phyloP scores from a whole-genome alignment of 1,140 invertebrate species.

The Drosophila nikananu region DNA sequence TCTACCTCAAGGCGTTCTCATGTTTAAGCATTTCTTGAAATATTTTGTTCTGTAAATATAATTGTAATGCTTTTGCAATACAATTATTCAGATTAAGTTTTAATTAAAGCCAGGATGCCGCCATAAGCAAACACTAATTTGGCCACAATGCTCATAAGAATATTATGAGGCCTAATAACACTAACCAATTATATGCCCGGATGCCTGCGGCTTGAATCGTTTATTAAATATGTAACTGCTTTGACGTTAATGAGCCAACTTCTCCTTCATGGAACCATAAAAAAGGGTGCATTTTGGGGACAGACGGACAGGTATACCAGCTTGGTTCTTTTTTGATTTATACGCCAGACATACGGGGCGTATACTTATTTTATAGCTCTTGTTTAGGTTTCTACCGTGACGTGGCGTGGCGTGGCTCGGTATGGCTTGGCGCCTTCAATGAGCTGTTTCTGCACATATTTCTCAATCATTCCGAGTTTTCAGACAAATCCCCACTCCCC shows the following conservation, averaged over 20 bases:
- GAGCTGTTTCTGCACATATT: constrained; percentile 57
- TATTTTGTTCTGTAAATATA: background rate
- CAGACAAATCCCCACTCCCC: constrained; percentile 24
- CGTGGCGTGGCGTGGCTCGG: constrained; percentile 39
- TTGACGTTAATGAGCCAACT: constrained; percentile 29
- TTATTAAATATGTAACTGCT: constrained; percentile 22
- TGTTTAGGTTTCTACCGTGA: constrained; percentile 37
- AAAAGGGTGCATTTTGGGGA: constrained; percentile 8
- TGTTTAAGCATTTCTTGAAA: background rate
- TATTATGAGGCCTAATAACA: constrained; percentile 6
- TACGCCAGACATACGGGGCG: constrained; percentile 52
- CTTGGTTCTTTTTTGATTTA: constrained; percentile 66
- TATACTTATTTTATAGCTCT: constrained; percentile 72
- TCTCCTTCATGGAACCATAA: constrained; percentile 11
- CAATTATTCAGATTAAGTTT: background rate
- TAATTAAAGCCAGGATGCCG: background rate
- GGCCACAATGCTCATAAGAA: constrained; percentile 11
- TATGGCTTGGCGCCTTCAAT: constrained; percentile 55
- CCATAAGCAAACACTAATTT: background rate
- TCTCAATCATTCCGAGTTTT: constrained; percentile 58
- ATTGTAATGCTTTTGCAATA: background rate
- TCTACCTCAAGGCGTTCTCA: background rate
- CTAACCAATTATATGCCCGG: constrained; percentile 12
- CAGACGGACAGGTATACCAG: constrained; percentile 30
- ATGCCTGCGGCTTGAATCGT: background rate